Conservation (phyloP, 53 echinoderm and acorn worm genomes). For the Mesocentrotus franciscanus region DNA sequence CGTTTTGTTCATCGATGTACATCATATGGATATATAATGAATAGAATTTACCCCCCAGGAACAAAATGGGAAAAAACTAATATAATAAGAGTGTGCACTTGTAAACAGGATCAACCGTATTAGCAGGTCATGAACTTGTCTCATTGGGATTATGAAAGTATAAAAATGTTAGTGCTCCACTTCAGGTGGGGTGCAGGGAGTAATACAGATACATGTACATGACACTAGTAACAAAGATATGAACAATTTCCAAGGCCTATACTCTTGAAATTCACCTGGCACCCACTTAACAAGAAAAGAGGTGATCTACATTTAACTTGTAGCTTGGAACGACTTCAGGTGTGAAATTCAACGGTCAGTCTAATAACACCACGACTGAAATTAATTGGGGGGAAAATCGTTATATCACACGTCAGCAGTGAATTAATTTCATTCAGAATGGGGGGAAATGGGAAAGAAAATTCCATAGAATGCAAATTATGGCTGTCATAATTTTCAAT, state of each 20-base stretch:
- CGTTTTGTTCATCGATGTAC: neutral
- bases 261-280: neutral
- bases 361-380: neutral
- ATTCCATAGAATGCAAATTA: neutral
- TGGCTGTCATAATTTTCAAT: neutral
- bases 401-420: neutral
- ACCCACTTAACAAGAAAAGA: neutral
- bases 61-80: neutral
- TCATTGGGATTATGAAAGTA: neutral
- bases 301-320: neutral
- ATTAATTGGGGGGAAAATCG: neutral
- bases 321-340: neutral
- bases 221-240: neutral
- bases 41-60: neutral
- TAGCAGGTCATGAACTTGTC: slow-evolving; percentile 22
- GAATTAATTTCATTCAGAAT: slow-evolving; percentile 24
- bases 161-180: neutral
- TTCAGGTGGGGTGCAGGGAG: neutral
- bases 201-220: neutral
- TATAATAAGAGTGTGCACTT: neutral
- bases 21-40: neutral
- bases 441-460: neutral
- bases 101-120: slow-evolving; percentile 20
- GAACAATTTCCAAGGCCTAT: neutral
- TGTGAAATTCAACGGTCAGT: neutral